Conservation (phyloP, 2,888 invertebrate genomes). For the Dromius quadrimaculatus region DNA sequence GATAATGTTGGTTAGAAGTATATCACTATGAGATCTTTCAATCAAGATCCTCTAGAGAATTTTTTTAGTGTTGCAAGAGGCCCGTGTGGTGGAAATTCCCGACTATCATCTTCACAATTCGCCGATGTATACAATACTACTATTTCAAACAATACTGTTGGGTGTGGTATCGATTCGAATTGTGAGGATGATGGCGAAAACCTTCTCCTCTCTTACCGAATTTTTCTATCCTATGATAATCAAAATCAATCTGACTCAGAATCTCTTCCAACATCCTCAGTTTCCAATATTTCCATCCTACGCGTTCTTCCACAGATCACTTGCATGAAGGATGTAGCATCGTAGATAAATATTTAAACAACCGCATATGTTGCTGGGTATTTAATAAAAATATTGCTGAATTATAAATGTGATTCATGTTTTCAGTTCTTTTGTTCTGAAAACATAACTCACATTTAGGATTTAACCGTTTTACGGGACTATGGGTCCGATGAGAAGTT, state of each 20-base stretch:
- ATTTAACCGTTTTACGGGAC: too few species aligned
- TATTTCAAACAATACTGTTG: conserved; percentile 3
- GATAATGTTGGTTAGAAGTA: neutral
- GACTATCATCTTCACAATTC: neutral
- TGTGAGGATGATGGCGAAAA: conserved; percentile 9
- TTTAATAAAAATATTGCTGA: neutral
- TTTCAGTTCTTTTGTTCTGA: too few species aligned
- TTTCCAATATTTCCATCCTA: neutral
- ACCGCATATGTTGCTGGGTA: neutral
- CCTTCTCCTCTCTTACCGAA: neutral
- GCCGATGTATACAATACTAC: neutral
- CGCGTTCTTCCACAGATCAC: neutral
- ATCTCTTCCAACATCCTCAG: neutral
- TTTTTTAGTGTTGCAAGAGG: conserved; percentile 2
- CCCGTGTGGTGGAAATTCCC: neutral
- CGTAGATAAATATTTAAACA: neutral
- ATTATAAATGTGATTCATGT: too few species aligned
- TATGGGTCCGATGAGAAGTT: too few species aligned
- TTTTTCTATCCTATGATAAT: neutral
- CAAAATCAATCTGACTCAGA: neutral
- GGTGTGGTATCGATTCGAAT: neutral
- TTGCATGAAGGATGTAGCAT: neutral
- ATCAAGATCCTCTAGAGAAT: neutral
- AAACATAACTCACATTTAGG: too few species aligned
- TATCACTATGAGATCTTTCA: too few species aligned